Conservation (phyloP, 2,888 invertebrate species). For the Diarsia rubi region DNA sequence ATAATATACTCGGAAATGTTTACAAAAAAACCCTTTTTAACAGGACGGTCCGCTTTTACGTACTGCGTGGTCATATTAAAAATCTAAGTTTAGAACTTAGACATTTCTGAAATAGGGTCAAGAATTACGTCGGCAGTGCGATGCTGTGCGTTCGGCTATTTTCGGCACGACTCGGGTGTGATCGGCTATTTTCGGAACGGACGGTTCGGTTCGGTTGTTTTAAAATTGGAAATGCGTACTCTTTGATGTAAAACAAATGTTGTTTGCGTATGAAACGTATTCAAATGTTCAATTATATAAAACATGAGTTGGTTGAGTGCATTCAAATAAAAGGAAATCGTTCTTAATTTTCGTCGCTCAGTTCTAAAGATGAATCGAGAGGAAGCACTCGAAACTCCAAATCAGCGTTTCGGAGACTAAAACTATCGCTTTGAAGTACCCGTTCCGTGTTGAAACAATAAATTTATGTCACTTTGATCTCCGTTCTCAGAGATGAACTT, state of each 20-base stretch:
- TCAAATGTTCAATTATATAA: conserved; percentile 11
- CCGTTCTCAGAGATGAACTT: not conserved
- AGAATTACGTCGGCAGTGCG: conserved; percentile 84
- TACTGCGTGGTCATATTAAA: conserved; percentile 62
- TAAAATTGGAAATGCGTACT: conserved; percentile 83
- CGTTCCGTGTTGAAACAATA: conserved; percentile 7
- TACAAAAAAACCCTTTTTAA: not conserved
- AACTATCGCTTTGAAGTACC: conserved; percentile 23
- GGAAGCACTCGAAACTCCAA: conserved; percentile 11
- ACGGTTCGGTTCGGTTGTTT: conserved; percentile 76
- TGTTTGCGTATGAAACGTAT: conserved; percentile 68
- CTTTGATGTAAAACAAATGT: conserved; percentile 87
- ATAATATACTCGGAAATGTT: not conserved
- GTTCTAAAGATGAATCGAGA: conserved; percentile 28
- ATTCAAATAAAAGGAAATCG: conserved; percentile 26
- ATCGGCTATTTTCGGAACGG: conserved; percentile 79
- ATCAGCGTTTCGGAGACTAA: not conserved
- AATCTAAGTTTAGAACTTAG: conserved; percentile 78
- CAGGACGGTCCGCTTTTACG: conserved; percentile 31
- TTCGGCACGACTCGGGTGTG: conserved; percentile 78
- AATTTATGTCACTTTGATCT: conserved; percentile 15
- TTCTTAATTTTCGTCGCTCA: not conserved
- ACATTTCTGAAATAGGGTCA: conserved; percentile 89
- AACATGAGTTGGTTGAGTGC: conserved; percentile 19
- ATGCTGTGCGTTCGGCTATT: conserved; percentile 83